Evolutionary conservation across 1,140 invertebrate genomes (phyloP).

Genomic region (Diorhabda elongata): DNA sequence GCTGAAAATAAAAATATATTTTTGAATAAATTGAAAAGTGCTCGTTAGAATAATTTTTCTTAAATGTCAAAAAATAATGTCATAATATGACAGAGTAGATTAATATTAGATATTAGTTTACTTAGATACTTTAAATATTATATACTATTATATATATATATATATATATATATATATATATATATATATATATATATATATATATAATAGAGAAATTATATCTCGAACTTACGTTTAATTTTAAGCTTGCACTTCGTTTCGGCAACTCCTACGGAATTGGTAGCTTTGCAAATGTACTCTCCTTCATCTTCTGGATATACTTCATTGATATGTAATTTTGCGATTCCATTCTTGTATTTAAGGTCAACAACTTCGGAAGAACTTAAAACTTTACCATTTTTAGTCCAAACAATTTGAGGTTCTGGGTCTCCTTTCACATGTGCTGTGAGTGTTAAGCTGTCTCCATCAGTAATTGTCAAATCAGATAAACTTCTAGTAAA

Average conservation of each 20-base stretch:
- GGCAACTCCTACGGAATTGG: slow-evolving; percentile 79
- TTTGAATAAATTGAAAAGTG: not conserved
- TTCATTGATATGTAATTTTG: slow-evolving; percentile 82
- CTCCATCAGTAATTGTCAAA: slow-evolving; percentile 74
- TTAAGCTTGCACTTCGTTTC: slow-evolving; percentile 79
- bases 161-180: too few species aligned
- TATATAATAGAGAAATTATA: not conserved
- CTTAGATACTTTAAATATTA: too few species aligned
- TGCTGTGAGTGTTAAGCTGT: slow-evolving; percentile 70
- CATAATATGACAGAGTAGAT: too few species aligned
- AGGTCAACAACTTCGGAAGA: slow-evolving; percentile 84
- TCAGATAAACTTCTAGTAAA: slow-evolving; percentile 72
- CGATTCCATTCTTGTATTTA: slow-evolving; percentile 85
- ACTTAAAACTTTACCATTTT: slow-evolving; percentile 68
- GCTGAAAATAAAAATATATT: slow-evolving; percentile 51
- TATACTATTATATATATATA: too few species aligned
- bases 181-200: too few species aligned
- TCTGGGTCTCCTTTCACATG: slow-evolving; percentile 87
- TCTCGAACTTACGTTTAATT: slow-evolving; percentile 68
- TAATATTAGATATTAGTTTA: too few species aligned
- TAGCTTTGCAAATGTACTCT: slow-evolving; percentile 81
- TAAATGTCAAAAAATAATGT: too few species aligned
- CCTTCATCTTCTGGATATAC: slow-evolving; percentile 93
- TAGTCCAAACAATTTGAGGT: slow-evolving; percentile 82
- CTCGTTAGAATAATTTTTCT: too few species aligned